Evolutionary conservation across 2,888 invertebrate species (phyloP), one percentile per base, ranked within the genome.

Genomic region (Sarcophaga caerulescens): DNA sequence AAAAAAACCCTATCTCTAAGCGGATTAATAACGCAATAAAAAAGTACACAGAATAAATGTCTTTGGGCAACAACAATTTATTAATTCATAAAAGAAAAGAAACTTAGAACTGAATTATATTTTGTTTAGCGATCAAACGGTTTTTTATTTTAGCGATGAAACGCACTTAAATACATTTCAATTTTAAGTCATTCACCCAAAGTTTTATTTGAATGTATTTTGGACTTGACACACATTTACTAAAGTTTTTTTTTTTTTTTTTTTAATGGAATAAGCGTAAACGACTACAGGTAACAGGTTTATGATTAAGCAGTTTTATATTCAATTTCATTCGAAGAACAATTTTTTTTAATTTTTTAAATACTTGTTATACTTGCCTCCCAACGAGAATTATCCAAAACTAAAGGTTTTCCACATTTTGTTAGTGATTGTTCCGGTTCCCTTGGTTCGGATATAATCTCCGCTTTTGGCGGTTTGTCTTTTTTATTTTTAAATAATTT

Each of bases 381-480:
- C 91, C 92, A 92, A 77, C 93, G 90, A 71, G 90, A 88, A 86
- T 92, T 92, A 86, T 93, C 93, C 88, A 93, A 89, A 60, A 91
- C 90, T 78, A 93, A 89, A 17, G 92, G 90, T 84, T 92, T 93
- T 88, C 93, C 92, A 86, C 92, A 92, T 89, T 90, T 92, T 44
- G 90, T 90, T 69, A 90, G 87, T 65, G 89, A 89, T 88, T 89
- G 88, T 74, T 89, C 90, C 19, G 89, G 90, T 63, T 90, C 89
- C 81, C 90, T 91, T 35, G 90, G 89, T 68, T 91, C 91, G 74
- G 89, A 89, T 85, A 93, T 92, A 71, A 93, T 93, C 89, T 93
- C 92, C 83, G 92, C 92, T 88, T 92, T 93, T 76, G 90, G 90
- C 35, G 89, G 88, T 89, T 91, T 91, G 77, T 91, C 91, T 89